Evolutionary conservation across 1,140 invertebrate genomes (phyloP).

Genomic region (Drosophila ohnishii): DNA sequence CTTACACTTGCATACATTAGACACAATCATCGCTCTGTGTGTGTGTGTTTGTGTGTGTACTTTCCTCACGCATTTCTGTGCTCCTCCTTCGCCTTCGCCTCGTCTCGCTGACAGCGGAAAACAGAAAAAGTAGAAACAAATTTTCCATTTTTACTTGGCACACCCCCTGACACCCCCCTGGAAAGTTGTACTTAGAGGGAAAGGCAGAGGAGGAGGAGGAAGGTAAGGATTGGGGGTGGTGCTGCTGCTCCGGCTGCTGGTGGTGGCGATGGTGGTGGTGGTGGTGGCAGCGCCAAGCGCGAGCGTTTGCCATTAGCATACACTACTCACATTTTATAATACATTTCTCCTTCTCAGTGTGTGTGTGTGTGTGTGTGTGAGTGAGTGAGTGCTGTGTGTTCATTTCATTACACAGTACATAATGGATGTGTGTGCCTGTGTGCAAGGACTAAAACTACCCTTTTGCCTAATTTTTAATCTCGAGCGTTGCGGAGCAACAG

Average conservation of each 20-base stretch:
- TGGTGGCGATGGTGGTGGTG: slow-evolving; percentile 2
- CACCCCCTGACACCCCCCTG: slow-evolving; percentile 1
- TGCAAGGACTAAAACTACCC: slow-evolving; percentile 66
- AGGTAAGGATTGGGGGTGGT: slow-evolving; percentile 1
- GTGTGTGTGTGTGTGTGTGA: background rate
- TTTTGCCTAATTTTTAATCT: slow-evolving; percentile 81
- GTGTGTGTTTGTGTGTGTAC: slow-evolving; percentile 23
- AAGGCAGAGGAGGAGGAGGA: background rate
- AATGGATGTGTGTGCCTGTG: slow-evolving; percentile 29
- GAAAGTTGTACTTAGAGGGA: slow-evolving; percentile 34
- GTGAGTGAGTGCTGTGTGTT: slow-evolving; percentile 50
- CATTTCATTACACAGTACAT: slow-evolving; percentile 76
- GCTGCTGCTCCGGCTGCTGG: background rate
- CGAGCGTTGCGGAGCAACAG: slow-evolving; percentile 60
- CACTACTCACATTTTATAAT: slow-evolving; percentile 80
- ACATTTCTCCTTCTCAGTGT: slow-evolving; percentile 27
- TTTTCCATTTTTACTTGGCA: slow-evolving; percentile 73
- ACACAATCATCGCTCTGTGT: slow-evolving; percentile 50
- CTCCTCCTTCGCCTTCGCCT: background rate
- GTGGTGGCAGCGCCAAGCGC: slow-evolving; percentile 12
- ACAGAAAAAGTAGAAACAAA: slow-evolving; percentile 64
- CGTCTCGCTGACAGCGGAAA: slow-evolving; percentile 26
- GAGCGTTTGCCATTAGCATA: slow-evolving; percentile 76
- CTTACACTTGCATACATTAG: slow-evolving; percentile 59
- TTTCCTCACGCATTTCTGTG: slow-evolving; percentile 41